Evolutionary conservation across 2,113 vertebrate genomes (phyloP), one percentile per base, ranked within the genome.

Genomic region (Cervus canadensis): DNA sequence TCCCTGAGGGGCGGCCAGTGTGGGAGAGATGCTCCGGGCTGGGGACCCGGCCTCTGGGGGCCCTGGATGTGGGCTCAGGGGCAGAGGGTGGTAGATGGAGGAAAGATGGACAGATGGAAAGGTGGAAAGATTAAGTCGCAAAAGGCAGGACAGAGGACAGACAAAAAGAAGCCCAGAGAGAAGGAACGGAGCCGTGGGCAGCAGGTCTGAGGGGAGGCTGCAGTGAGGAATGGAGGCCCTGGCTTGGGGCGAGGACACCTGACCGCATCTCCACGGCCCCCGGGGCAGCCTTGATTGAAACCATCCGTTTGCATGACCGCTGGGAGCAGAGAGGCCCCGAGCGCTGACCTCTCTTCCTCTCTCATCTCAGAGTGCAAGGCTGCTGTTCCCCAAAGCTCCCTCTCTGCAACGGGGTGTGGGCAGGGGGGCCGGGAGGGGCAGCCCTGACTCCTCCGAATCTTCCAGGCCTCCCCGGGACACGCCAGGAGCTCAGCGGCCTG

Each of bases 231-330:
- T 1, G 11, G 6, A 0, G 25, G 59, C 2, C 43, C 25, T 16
- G 57, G 4, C 7, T 10, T 26, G 0, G 45, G 64, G n/a, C 74
- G 87, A 87, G 45, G 54, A 94, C 1, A 17, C 50, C 28, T n/a
- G 50, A 62, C 1, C 48, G 50, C 43, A 62, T 57, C 95, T 96
- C 84, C 8, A 4, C 16, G 60, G 76, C 67, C 83, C 1, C 0
- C 0, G 7, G 26, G 23, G 67, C 1, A 0, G 64, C 33, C 79
- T 74, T 14, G 50, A 90, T 7, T 25, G 95, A 89, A 82, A 50
- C 52, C 87, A 82, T 76, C 76, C 56, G 78, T 91, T 91, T 76
- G 84, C 67, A 33, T 33, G 85, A 90, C 90, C 60, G 92, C 57
- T 2, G 0, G 87, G 83, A 84, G 43, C 14, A 0, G n/a, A 57